Conservation (phyloP, 2,888 invertebrate species). For the Chymomyza amoena region DNA sequence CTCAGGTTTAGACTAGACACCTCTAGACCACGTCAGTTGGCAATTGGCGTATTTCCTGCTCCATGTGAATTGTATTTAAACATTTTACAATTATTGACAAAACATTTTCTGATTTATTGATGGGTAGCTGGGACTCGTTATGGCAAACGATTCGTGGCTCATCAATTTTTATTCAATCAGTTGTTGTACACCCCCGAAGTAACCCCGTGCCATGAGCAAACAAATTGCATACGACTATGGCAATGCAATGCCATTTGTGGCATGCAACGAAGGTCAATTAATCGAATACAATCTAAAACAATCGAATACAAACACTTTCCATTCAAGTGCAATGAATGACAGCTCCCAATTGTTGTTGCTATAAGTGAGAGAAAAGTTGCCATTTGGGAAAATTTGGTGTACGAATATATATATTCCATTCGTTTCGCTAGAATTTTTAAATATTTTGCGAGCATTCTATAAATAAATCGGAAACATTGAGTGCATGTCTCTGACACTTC, state of each 20-base stretch:
- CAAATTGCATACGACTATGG: slow-evolving; percentile 42
- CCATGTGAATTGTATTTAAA: background rate
- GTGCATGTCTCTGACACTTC: slow-evolving; percentile 48
- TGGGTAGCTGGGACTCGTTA: slow-evolving; percentile 6
- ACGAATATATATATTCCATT: slow-evolving; percentile 11
- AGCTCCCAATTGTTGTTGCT: slow-evolving; percentile 30
- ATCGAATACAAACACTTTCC: slow-evolving; percentile 31
- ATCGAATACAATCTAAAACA: slow-evolving; percentile 20
- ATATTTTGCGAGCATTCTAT: background rate
- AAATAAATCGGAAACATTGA: slow-evolving; percentile 8
- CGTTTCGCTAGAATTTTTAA: background rate
- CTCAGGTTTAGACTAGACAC: background rate
- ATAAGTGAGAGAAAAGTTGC: background rate
- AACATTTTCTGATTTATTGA: slow-evolving; percentile 55
- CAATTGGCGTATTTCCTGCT: background rate
- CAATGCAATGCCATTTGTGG: slow-evolving; percentile 41
- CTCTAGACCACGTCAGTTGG: background rate
- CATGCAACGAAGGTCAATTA: slow-evolving; percentile 51
- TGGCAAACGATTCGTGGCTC: too few relatives aligned
- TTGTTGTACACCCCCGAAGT: background rate
- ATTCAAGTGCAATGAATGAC: slow-evolving; percentile 50
- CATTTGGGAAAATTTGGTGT: slow-evolving; percentile 12
- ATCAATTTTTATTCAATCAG: too few relatives aligned
- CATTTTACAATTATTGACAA: slow-evolving; percentile 52
- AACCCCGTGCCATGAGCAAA: slow-evolving; percentile 14